Evolutionary conservation across 2,888 invertebrate species (phyloP).

Genomic region (Agapostemon virescens): DNA sequence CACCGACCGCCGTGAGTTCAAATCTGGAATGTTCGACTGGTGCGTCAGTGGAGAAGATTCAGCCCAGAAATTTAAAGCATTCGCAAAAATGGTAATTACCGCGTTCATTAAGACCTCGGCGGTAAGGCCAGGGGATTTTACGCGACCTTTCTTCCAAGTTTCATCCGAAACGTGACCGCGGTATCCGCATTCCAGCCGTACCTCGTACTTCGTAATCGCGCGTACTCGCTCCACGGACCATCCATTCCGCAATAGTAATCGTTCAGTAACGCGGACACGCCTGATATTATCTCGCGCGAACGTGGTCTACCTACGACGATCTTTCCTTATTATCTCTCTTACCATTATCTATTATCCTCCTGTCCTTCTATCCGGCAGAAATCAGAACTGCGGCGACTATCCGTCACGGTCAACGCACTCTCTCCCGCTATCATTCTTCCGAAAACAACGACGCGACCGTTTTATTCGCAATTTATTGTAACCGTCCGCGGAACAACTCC

Average conservation of each 20-base stretch:
- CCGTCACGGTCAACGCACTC: background rate
- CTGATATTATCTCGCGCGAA: slow-evolving; percentile 15
- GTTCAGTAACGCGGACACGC: slow-evolving; percentile 25
- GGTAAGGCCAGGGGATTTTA: background rate
- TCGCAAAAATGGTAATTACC: slow-evolving; percentile 9
- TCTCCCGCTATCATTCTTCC: background rate
- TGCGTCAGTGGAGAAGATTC: background rate
- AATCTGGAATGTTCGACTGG: background rate
- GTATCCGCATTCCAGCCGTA: slow-evolving; percentile 25
- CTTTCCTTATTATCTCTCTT: slow-evolving; percentile 18
- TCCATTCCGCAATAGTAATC: slow-evolving; percentile 15
- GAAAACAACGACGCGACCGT: background rate
- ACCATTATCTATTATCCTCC: slow-evolving; percentile 14
- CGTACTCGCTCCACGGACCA: slow-evolving; percentile 4
- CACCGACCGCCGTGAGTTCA: background rate
- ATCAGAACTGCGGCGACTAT: background rate
- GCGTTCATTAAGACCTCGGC: slow-evolving; percentile 7
- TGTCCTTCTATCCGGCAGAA: slow-evolving; percentile 16
- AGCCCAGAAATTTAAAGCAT: background rate
- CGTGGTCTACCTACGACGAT: slow-evolving; percentile 12
- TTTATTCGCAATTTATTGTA: background rate
- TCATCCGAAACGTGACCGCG: slow-evolving; percentile 37
- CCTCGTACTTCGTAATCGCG: slow-evolving; percentile 27
- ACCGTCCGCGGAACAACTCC: background rate
- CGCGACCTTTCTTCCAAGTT: slow-evolving; percentile 23